phyloP scores from a whole-genome alignment of 2,888 invertebrate genomes.

The Cosmorhoe ocellata region DNA sequence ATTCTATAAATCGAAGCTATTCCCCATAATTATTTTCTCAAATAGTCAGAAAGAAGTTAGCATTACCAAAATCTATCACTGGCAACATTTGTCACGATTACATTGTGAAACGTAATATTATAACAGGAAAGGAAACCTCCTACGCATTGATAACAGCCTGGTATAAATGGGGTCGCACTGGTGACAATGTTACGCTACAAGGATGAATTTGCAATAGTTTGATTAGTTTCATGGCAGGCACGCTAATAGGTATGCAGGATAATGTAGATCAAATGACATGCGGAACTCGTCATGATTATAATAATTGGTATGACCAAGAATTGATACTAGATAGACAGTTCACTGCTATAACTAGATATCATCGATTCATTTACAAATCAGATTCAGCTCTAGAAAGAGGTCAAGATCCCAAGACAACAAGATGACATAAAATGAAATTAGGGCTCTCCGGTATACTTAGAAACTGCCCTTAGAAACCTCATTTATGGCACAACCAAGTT shows the following conservation, averaged over 20 bases:
- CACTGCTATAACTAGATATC: too few species aligned
- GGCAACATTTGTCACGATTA: conserved; percentile 22
- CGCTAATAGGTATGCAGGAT: conserved; percentile 4
- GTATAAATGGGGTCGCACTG: conserved; percentile 66
- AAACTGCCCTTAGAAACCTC: too few species aligned
- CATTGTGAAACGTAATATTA: conserved; percentile 41
- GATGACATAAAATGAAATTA: too few species aligned
- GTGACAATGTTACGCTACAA: conserved; percentile 63
- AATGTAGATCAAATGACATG: conserved; percentile 4
- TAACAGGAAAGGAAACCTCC: conserved; percentile 62
- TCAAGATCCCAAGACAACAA: too few species aligned
- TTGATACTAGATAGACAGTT: neutral
- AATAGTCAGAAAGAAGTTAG: neutral
- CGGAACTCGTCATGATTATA: conserved; percentile 8
- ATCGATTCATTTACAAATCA: too few species aligned
- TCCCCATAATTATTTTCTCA: too few species aligned
- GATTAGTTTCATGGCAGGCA: conserved; percentile 26
- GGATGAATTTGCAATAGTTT: conserved; percentile 38
- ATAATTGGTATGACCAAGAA: conserved; percentile 16
- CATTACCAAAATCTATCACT: conserved; percentile 1
- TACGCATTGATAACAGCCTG: conserved; percentile 61
- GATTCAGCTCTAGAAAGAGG: too few species aligned
- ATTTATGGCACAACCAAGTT: too few species aligned
- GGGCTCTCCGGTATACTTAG: too few species aligned
- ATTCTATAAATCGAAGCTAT: too few species aligned